Percentiles rank a stretch among this genome's conserved stretches.
These are phyloP conservation scores for Yponomeuta malinellus DNA, from an alignment of 2,888 invertebrate genomes.

Conservation along the genomic window DNA sequence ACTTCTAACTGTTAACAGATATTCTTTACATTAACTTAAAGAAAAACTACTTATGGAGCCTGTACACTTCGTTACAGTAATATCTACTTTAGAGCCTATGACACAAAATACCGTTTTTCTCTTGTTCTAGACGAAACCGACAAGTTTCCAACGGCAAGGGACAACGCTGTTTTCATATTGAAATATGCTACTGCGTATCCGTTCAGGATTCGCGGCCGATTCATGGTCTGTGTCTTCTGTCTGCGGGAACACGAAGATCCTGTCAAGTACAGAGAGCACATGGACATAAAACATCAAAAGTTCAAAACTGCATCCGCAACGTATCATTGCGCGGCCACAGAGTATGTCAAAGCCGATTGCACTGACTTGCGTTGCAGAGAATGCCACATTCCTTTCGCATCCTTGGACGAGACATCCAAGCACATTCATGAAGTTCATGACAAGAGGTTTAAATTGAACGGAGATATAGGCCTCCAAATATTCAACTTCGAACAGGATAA, in stretches of 20 bases:
- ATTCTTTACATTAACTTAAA: too few relatives aligned
- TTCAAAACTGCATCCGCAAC: conserved; percentile 37
- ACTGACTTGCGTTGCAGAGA: conserved; percentile 47
- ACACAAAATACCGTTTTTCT: conserved; percentile 28
- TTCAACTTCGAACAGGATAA: conserved; percentile 48
- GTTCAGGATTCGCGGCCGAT: conserved; percentile 52
- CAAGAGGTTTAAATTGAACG: conserved; percentile 37
- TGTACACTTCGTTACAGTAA: too few relatives aligned
- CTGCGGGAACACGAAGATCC: conserved; percentile 52
- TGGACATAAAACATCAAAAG: conserved; percentile 38
- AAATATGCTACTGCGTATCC: conserved; percentile 58
- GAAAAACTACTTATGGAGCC: too few relatives aligned
- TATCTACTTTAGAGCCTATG: not conserved
- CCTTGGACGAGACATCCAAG: conserved; percentile 38
- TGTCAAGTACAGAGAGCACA: conserved; percentile 43
- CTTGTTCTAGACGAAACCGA: conserved; percentile 57
- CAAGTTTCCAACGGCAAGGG: conserved; percentile 40
- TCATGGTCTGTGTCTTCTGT: conserved; percentile 62
- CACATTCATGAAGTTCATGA: conserved; percentile 45
- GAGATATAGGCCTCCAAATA: conserved; percentile 50
- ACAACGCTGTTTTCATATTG: conserved; percentile 59
- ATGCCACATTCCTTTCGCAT: conserved; percentile 37
- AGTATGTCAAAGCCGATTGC: conserved; percentile 57
- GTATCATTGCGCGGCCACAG: conserved; percentile 39
- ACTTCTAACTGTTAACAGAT: too few relatives aligned